A percentile compares a stretch with the other conserved stretches of the same genome.
Evolutionary conservation across 2,888 invertebrate genomes (phyloP).

Genomic region (Glaucopsyche alexis): DNA sequence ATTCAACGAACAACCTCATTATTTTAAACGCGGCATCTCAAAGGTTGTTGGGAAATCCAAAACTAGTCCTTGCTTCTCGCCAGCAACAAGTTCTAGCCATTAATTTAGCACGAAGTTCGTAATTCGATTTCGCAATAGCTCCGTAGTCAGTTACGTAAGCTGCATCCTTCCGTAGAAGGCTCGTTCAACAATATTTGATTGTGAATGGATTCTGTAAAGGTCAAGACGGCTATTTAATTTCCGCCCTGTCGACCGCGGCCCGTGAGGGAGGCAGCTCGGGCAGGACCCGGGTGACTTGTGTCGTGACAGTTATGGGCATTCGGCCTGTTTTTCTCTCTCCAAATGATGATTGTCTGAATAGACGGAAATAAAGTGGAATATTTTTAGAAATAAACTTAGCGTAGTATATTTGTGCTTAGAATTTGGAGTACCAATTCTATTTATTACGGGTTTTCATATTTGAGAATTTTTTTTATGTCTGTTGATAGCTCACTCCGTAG

Average conservation of each 20-base stretch:
- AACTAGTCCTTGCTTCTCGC: background rate
- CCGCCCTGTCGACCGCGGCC: conserved; percentile 9
- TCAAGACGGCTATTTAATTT: conserved; percentile 20
- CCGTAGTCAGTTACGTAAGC: background rate
- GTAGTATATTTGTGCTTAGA: background rate
- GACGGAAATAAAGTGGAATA: background rate
- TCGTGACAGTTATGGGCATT: background rate
- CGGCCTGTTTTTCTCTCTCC: background rate
- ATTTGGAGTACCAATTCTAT: background rate
- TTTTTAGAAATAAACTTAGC: background rate
- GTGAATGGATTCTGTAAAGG: conserved; percentile 10
- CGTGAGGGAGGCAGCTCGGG: background rate
- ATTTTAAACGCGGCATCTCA: background rate
- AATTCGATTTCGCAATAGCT: conserved; percentile 6
- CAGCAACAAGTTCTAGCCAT: conserved; percentile 13
- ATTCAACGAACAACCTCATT: background rate
- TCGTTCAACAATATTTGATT: no score
- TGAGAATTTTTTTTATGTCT: background rate
- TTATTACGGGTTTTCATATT: background rate
- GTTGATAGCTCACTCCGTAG: background rate
- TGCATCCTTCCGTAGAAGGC: no score
- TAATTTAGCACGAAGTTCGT: background rate
- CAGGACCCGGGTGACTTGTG: background rate
- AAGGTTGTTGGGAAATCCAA: background rate
- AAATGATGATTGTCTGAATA: background rate